These are phyloP conservation scores for Ochropleura leucogaster DNA, from an alignment of 2,888 invertebrate species.

Conservation along the genomic window DNA sequence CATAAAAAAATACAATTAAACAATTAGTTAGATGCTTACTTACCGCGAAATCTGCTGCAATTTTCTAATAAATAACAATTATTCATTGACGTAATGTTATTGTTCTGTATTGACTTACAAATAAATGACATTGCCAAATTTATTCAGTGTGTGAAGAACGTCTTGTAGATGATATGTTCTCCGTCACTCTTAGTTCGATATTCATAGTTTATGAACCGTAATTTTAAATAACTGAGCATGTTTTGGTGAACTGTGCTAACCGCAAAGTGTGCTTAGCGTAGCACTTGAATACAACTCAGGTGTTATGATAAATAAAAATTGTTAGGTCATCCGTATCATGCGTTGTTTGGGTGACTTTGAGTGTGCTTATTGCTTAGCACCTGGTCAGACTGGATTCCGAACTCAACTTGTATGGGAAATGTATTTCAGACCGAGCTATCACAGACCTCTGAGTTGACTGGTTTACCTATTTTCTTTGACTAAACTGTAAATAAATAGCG, in stretches of 20 bases:
- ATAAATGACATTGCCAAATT: not conserved
- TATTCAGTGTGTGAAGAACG: not conserved
- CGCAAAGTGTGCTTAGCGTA: conserved; percentile 58
- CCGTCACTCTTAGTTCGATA: not conserved
- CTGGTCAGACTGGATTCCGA: conserved; percentile 35
- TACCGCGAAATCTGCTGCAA: not conserved
- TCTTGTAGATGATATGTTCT: not conserved
- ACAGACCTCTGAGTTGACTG: not conserved
- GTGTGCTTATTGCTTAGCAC: conserved; percentile 25
- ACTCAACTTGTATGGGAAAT: not conserved
- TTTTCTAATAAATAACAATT: not conserved
- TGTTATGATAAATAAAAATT: conserved; percentile 51
- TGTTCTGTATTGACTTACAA: conserved; percentile 5
- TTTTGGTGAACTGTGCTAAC: conserved; percentile 58
- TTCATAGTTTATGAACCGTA: conserved; percentile 31
- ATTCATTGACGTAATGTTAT: conserved; percentile 2
- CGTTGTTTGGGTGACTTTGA: conserved; percentile 38
- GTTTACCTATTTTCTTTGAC: conserved; percentile 12
- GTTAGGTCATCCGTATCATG: conserved; percentile 53
- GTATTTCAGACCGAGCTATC: not conserved
- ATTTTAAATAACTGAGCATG: conserved; percentile 49
- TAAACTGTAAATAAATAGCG: conserved; percentile 20
- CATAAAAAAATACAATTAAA: not conserved
- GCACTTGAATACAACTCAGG: conserved; percentile 36
- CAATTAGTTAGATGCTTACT: not conserved